Base-by-base conservation (phyloP, 2,113 vertebrate genomes). In the Megaceryle maxima region DNA sequence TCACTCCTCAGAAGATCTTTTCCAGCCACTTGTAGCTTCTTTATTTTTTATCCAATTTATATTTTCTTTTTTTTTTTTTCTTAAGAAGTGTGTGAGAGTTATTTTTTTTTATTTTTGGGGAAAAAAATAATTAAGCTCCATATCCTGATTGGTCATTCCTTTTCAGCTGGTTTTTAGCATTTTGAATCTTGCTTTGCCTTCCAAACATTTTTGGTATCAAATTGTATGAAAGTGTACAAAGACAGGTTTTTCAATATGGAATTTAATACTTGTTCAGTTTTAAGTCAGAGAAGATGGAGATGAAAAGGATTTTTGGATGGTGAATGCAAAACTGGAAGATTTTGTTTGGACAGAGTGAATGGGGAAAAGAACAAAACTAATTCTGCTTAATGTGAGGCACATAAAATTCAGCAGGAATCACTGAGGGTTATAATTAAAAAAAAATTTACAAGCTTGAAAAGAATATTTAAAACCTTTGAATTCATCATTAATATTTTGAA, bases 1-100 rank as follows among this genome's bases (percentile, higher is more conserved):
- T 70, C 18, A 80, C 77, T 81, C 89, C 79, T 96, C 55, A 95
- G 77, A 94, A 92, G 88, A 88, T 90, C 84, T 84, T 95, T 94
- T 90, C 79, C 90, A 96, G 88, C 88, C 88, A 66, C 88, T 96
- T 96, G 51, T 74, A 88, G 8, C 51, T 83, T 82, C 69, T 79
- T 92, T 88, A 56, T 57, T 62, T 87, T 82, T 95, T 70, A 83
- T 87, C 48, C 35, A 62, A 75, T 31, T 93, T 83, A 87, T 85
- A 83, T 60, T 75, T n/a, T 94, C 79, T 88, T 85, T 94, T 88
- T 85, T 94, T 82, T 88, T 85, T 86, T 64, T 75, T 6, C 68
- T 73, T 81, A 76, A 82, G 80, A 89, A 69, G n/a, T 50, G 22
- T 72, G 25, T 39, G 31, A 29, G 14, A 55, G 25, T n/a, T 53